Evolutionary conservation across 2,888 invertebrate species (phyloP).

Genomic region (Scaptomyza caliginosa): DNA sequence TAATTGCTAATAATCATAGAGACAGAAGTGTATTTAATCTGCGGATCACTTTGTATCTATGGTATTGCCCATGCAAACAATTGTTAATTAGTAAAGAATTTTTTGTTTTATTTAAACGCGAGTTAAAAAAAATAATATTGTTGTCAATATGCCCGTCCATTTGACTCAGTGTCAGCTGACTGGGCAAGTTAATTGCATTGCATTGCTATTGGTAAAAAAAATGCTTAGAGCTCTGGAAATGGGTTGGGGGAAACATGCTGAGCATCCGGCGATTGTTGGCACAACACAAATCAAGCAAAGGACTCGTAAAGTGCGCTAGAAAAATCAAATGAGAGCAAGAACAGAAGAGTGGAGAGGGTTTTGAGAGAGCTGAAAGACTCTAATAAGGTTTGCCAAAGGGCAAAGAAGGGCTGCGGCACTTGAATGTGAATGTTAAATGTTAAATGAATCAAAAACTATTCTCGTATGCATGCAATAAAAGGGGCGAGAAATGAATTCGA

Average conservation of each 20-base stretch:
- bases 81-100: conserved; percentile 57
- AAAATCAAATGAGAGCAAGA: not conserved
- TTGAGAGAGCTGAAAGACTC: conserved; percentile 32
- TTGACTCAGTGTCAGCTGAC: conserved; percentile 8
- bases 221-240: conserved; percentile 44
- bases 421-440: conserved; percentile 25
- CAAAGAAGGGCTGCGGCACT: conserved; percentile 14
- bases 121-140: conserved; percentile 24
- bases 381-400: conserved; percentile 62
- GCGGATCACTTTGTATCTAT: not conserved
- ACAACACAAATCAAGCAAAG: conserved; percentile 76
- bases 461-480: conserved; percentile 44
- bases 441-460: conserved; percentile 32
- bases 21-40: conserved; percentile 1
- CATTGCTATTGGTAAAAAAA: conserved; percentile 38
- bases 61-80: conserved; percentile 37
- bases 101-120: conserved; percentile 51
- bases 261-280: conserved; percentile 74
- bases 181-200: conserved; percentile 66
- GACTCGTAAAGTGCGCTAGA: conserved; percentile 5
- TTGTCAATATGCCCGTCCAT: conserved; percentile 21
- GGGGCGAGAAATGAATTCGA: conserved; percentile 71
- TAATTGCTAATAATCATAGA: too few species aligned
- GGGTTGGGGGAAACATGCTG: conserved; percentile 56
- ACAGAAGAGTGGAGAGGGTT: conserved; percentile 1